These are phyloP conservation scores for Motacilla alba DNA, from an alignment of 2,113 vertebrate species.

Conservation along the genomic window DNA sequence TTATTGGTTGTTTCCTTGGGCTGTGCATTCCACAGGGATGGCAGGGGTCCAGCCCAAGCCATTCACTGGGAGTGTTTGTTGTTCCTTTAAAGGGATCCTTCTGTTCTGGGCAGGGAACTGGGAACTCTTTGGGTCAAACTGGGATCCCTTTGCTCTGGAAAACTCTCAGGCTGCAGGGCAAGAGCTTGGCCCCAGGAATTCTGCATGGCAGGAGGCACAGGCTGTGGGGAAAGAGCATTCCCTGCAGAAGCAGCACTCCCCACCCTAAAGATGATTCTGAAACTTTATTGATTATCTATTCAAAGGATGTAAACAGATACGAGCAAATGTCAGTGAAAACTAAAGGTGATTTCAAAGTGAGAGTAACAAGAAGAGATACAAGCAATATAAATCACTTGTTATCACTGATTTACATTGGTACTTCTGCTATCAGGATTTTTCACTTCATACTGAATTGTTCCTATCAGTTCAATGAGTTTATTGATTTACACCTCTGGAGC, in stretches of 20 bases:
- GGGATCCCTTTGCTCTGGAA: not conserved
- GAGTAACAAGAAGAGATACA: not conserved
- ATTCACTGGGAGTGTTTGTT: not conserved
- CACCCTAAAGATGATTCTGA: not conserved
- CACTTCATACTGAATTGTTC: not conserved
- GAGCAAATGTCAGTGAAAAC: not conserved
- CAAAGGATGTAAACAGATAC: not conserved
- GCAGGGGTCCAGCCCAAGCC: not conserved
- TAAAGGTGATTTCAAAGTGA: not conserved
- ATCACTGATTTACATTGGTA: not conserved
- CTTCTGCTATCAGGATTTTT: not conserved
- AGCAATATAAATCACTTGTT: not conserved
- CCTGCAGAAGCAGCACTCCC: not conserved
- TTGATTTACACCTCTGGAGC: not conserved
- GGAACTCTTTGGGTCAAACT: not conserved
- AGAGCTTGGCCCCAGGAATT: not conserved
- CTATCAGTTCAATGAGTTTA: not conserved
- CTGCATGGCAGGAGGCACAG: not conserved
- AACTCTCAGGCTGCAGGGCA: not conserved
- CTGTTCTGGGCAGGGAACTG: not conserved
- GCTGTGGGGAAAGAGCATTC: not conserved
- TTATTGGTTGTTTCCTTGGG: not conserved
- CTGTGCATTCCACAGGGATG: not conserved
- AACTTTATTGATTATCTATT: fast-evolving
- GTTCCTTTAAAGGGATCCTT: not conserved